Evolutionary conservation across 2,888 invertebrate species (phyloP).

Genomic region (Sphaeridia pumilis): DNA sequence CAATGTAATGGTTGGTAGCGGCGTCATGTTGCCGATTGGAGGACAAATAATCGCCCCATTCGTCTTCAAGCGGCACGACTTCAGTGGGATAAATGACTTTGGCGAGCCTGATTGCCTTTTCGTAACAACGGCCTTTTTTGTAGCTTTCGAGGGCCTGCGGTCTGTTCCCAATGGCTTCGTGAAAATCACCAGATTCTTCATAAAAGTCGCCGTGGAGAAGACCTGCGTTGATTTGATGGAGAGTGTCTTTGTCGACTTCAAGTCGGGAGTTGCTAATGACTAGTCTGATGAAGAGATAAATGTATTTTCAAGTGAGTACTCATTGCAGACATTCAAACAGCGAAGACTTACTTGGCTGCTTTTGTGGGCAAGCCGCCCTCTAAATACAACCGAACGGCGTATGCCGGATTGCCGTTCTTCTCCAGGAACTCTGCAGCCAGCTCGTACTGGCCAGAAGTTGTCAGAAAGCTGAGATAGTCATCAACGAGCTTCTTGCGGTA

Average conservation of each 20-base stretch:
- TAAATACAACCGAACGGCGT: slow-evolving; percentile 76
- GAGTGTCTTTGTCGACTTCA: slow-evolving; percentile 52
- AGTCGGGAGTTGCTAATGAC: slow-evolving; percentile 16
- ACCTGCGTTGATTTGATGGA: slow-evolving; percentile 47
- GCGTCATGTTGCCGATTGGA: slow-evolving; percentile 79
- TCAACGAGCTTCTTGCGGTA: slow-evolving; percentile 54
- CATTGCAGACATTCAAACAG: background rate
- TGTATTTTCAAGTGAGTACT: too few species aligned
- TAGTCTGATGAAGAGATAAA: too few species aligned
- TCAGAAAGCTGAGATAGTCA: slow-evolving; percentile 69
- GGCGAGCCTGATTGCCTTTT: slow-evolving; percentile 67
- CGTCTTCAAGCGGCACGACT: slow-evolving; percentile 79
- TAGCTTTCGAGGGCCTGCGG: slow-evolving; percentile 63
- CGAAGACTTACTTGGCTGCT: slow-evolving; percentile 65
- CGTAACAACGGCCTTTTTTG: slow-evolving; percentile 60
- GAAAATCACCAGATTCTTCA: slow-evolving; percentile 68
- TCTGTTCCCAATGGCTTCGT: slow-evolving; percentile 55
- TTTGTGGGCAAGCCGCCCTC: slow-evolving; percentile 75
- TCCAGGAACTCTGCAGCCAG: slow-evolving; percentile 66
- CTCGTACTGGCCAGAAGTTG: slow-evolving; percentile 59
- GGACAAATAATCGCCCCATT: slow-evolving; percentile 84
- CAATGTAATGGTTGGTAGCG: slow-evolving; percentile 95
- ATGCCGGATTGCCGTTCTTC: slow-evolving; percentile 61
- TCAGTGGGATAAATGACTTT: slow-evolving; percentile 40
- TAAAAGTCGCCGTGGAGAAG: slow-evolving; percentile 52